Base-by-base conservation (phyloP, 2,888 invertebrate species). In the Cenopis cana region DNA sequence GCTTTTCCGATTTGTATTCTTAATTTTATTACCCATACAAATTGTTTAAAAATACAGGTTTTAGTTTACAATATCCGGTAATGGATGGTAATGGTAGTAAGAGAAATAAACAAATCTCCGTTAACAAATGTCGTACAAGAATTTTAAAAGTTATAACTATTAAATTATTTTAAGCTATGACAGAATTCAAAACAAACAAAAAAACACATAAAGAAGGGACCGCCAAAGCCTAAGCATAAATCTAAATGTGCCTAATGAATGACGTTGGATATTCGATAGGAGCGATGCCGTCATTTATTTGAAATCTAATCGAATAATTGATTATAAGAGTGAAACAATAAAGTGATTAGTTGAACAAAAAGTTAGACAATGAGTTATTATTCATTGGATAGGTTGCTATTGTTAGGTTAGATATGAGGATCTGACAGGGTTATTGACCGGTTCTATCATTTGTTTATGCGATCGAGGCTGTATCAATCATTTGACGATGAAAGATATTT, bases 301-400 rank as follows among this genome's bases (percentile, higher is more conserved):
- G 89, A 88, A 90, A 91, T 85, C 85, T 90, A 92, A 93, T 90
- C 89, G 90, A 91, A 87, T 93, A 93, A 93, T 93, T 93, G 93
- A 93, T 93, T 93, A 90, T 87, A 88, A 85, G 86, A 89, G 84
- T 85, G 85, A 89, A 93, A 93, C 93, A 93, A 93, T 93, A 89
- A 91, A 93, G 90, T 92, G 92, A 93, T 93, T 93, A 93, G 91
- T 90, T 88, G 81, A 86, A 93, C 90, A 91, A 91, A 92, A 93
- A 89, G 87, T 88, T 87, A 89, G 91, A 93, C 93, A 93, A 93
- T 91, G 92, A 93, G 84, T 90, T 92, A 93, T 93, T 92, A 92
- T 91, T 89, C 88, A 84, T 82, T 79, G 82, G 85, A 90, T 89
- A 89, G 85, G 85, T 86, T 87, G 80, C 88, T 88, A 91, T 91